Evolutionary conservation across 2,888 invertebrate genomes (phyloP).

Genomic region (Coelogynopora nodosa): DNA sequence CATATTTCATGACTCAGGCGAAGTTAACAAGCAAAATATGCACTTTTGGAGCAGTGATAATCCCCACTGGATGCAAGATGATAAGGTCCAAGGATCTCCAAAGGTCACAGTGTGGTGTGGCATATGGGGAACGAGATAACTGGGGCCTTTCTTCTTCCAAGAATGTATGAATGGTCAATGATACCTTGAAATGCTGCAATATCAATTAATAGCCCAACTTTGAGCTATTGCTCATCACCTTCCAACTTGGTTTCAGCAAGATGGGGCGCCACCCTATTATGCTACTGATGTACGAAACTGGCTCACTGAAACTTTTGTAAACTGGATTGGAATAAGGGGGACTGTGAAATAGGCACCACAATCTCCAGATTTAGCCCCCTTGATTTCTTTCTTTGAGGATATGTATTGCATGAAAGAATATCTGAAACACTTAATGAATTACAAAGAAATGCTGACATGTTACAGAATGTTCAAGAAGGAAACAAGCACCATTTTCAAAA

Average conservation of each 20-base stretch:
- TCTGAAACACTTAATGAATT: no score
- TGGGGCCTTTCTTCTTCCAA: neutral
- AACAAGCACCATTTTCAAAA: no score
- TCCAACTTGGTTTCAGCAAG: neutral
- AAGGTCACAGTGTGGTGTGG: no score
- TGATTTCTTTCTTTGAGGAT: no score
- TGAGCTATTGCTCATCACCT: neutral
- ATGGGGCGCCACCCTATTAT: no score
- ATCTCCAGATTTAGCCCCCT: neutral
- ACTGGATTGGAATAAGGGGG: no score
- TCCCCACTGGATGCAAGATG: neutral
- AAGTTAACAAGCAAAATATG: neutral
- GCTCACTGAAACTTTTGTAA: no score
- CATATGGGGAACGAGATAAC: neutral
- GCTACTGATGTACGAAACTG: neutral
- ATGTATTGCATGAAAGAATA: no score
- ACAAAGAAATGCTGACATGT: no score
- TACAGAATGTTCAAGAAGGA: no score
- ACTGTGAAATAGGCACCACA: neutral
- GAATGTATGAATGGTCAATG: neutral
- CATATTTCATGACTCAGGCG: neutral
- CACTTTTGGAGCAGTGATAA: neutral
- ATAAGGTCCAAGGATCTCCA: neutral
- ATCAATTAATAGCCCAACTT: neutral
- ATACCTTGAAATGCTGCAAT: neutral